Base-by-base conservation (phyloP, 2,113 vertebrate genomes). In the Caretta caretta region DNA sequence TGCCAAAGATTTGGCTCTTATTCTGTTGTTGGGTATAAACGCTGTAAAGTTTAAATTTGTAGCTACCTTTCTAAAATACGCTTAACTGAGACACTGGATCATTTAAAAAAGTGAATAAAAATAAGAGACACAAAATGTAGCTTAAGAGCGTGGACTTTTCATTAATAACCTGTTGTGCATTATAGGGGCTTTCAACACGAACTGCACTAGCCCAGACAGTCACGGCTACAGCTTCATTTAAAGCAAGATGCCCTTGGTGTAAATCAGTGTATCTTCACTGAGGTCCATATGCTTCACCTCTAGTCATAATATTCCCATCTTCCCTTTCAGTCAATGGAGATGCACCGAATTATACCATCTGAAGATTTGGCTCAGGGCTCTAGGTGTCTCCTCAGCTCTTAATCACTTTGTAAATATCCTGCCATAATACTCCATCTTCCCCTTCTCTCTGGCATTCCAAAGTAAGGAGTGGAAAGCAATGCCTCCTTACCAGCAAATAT, bases 51-150 rank as follows among this genome's bases (percentile, higher is more conserved):
- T 93, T 79, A 91, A 5, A 85, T 88, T 75, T 87, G 17, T 19
- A 27, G 10, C 49, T 27, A 86, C 80, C 51, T 75, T 75, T 93
- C 83, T 62, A 91, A 42, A 53, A 79, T 80, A 46, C 62, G 38
- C 54, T 29, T 31, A 84, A 65, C 65, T 91, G 81, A 94, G 86
- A 48, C 62, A 65, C 6, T 86, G 81, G 57, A 76, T 83, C 87
- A 88, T 93, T 97, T 93, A 80, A 75, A 86, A 93, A 93, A 91
- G 97, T 96, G 95, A 94, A 92, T 82, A 97, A 95, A 97, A 96
- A 95, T 90, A 84, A 88, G 90, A 92, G 94, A 90, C 92, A 90
- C 94, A 94, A 95, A 91, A 91, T 8, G 5, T 81, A 65, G 89
- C 90, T 86, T 86, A 83, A 90, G 84, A 96, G 79, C 72, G 85